Percentiles rank a stretch among this genome's conserved stretches.
phyloP scores from a whole-genome alignment of 2,888 invertebrate genomes.

The Conus canariensis region DNA sequence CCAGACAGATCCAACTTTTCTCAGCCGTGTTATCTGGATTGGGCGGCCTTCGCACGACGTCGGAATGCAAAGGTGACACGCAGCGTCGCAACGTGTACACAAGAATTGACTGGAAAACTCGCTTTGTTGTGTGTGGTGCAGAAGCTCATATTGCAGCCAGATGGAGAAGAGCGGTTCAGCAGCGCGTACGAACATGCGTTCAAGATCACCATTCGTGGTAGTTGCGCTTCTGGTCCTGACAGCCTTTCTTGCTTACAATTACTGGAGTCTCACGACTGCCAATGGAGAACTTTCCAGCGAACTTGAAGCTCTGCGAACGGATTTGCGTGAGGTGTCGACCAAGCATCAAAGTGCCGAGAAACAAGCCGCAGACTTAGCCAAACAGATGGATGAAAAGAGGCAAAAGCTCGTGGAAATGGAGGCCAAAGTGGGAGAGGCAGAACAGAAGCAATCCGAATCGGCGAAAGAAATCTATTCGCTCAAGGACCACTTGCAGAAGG shows the following conservation, averaged over 20 bases:
- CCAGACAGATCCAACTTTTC: neutral
- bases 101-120: neutral
- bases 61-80: neutral
- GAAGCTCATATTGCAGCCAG: neutral
- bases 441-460: conserved; percentile 36
- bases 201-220: conserved; percentile 61
- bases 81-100: conserved; percentile 4
- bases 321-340: conserved; percentile 54
- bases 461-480: conserved; percentile 37
- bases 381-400: conserved; percentile 52
- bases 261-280: conserved; percentile 64
- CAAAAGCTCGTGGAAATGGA: conserved; percentile 44
- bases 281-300: conserved; percentile 54
- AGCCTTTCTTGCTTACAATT: conserved; percentile 64
- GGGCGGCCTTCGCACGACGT: neutral
- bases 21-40: neutral
- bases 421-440: conserved; percentile 40
- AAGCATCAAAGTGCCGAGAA: conserved; percentile 60
- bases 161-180: neutral
- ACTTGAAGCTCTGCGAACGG: conserved; percentile 50
- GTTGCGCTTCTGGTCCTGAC: conserved; percentile 65
- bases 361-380: conserved; percentile 52
- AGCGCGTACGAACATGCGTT: neutral
- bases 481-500: neutral
- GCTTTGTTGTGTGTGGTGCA: neutral